These are phyloP conservation scores for Psammodynastes pulverulentus DNA, from an alignment of 2,113 vertebrate genomes.

Conservation along the genomic window DNA sequence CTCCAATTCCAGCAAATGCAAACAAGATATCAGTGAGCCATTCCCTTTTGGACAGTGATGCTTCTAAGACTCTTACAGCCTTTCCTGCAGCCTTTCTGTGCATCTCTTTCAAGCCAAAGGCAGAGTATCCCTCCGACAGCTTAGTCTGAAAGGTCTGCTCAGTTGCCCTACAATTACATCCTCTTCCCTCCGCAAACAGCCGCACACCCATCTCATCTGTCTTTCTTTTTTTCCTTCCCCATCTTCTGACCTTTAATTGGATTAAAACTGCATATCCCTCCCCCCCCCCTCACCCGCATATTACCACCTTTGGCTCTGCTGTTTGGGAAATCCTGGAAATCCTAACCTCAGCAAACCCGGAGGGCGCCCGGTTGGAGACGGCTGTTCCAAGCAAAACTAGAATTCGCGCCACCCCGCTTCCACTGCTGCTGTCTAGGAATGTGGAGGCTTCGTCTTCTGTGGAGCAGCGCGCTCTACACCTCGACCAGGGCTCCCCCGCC, in stretches of 20 bases:
- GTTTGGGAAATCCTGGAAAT: not conserved
- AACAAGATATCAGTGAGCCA: not conserved
- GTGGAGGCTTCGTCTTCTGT: not conserved
- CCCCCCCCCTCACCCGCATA: too few species aligned
- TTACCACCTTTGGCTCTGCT: not conserved
- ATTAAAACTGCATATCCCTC: not conserved
- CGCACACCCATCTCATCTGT: not conserved
- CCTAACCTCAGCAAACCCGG: not conserved
- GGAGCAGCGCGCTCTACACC: not conserved
- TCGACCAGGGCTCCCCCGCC: not conserved
- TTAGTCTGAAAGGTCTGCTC: not conserved
- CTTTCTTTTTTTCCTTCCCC: not conserved
- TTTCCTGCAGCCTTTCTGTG: not conserved
- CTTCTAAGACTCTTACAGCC: not conserved
- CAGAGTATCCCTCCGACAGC: not conserved
- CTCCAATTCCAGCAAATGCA: not conserved
- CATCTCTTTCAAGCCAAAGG: not conserved
- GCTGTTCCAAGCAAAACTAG: not conserved
- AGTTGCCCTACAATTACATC: not conserved
- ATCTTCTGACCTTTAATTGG: not conserved
- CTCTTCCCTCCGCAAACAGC: not conserved
- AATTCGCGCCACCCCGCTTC: not conserved
- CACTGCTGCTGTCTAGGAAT: constrained; percentile 1
- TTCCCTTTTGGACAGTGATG: not conserved
- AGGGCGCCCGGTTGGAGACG: not conserved